Base-by-base conservation (phyloP, 2,797 vertebrate species). In the Gymnothorax reevesii region DNA sequence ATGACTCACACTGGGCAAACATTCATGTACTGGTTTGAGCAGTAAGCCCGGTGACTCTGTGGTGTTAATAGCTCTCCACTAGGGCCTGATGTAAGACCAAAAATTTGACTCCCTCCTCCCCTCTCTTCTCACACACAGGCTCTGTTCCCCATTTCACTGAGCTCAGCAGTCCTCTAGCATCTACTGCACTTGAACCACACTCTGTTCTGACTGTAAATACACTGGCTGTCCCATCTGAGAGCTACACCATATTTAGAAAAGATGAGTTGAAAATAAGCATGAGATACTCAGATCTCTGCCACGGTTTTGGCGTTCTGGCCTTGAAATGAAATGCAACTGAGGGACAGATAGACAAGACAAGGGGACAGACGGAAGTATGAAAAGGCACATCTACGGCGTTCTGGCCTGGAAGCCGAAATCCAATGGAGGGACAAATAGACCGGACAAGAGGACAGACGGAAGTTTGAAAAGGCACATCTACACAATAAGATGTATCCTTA, bases 1-100 rank as follows among this genome's bases (percentile, higher is more conserved):
- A 5, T 27, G 80, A 57, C 25, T 2, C 80, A 17, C 33, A 15
- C 73, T 1, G 73, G 33, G n/a, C 17, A 57, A 62, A 9, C 20
- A 83, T 62, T 33, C 82, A 60, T 13, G 57, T 7, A 5, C 22
- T 27, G 82, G 55, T 59, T 4, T n/a, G 42, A 69, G 64, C 17
- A 8, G 52, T 17, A 1, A 22, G 27, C 22, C 49, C 54, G 64
- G 55, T 59, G 64, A 33, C 33, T 42, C 22, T 77, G 84, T 64
- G 62, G 57, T 83, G 87, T 79, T 88, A 83, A 85, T 83, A 27
- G 33, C 73, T 42, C 64, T 85, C 87, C 87, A 60, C 79, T 85
- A 83, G 77, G 66, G 84, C 49, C 22, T 83, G 87, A 85, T 85
- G 66, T 83, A 73, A 62, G 87, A 85, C 87, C 84, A 52, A 55